Evolutionary conservation across 2,113 vertebrate genomes (phyloP), one percentile per base, ranked within the genome.

Genomic region (Phodopus roborovskii): DNA sequence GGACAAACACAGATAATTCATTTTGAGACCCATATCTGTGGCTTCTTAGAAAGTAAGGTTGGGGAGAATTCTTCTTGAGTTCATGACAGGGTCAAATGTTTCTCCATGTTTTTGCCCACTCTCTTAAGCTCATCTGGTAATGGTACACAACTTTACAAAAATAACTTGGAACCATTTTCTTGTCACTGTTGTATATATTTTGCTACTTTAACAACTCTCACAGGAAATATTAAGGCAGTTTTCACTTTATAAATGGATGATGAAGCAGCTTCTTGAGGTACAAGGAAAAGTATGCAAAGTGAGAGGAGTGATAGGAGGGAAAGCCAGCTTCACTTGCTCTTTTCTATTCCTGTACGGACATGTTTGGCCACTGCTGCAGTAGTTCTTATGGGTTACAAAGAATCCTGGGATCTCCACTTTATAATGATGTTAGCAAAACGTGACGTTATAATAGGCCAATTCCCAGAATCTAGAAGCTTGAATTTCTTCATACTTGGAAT

Each of bases 301-400:
- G 45, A 92, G n/a, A 81, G 50, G 33, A 85, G 10, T 45, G 53
- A 1, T 10, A 33, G 45, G 12, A 13, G 10, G 26, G 33, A 66
- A 12, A 75, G 8, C 9, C 12, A 19, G 16, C 33, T 48, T 60
- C 28, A 19, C 33, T 19, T 26, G 7, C 5, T 53, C 13, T 1
- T 4, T 12, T 2, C 8, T 17, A 39, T 4, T 73, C 75, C 30
- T 9, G n/a, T 68, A 4, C 0, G 10, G 7, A 13, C 15, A 4
- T 15, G 33, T 3, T 42, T 16, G 15, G 7, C 24, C 11, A 56
- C 0, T 39, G 15, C 30, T 64, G 9, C 7, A 39, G 3, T 11
- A 9, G 19, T 36, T 68, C n/a, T 30, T 16, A 42, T 12, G 28
- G 48, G 13, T 10, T 20, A 17, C 30, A 3, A n/a, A 81, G 50